Base-by-base conservation (phyloP, 2,113 vertebrate species). In the Phodopus roborovskii region DNA sequence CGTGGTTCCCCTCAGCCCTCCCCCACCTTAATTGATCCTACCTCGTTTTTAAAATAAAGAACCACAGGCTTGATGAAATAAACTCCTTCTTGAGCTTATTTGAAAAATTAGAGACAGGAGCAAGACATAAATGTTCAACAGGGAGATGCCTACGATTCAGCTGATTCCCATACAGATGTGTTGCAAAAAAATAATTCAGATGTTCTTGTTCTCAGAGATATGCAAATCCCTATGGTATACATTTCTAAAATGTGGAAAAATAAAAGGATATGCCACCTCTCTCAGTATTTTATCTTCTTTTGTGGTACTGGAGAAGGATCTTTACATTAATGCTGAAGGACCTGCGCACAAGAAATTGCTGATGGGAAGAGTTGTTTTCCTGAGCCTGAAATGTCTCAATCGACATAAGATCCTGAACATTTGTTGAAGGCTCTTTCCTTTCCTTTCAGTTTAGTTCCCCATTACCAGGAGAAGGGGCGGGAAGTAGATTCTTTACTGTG, bases 161-260 rank as follows among this genome's bases (percentile, higher is more conserved):
- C 26, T 66, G 58, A 58, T 98, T 94, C 77, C 88, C 92, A 94
- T 96, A 85, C n/a, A 95, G 11, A 79, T 42, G 64, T 64, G 45
- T 85, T 85, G 12, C n/a, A 42, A 96, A 26, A 74, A 84, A 60
- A 58, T 83, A 74, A 70, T 45, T 36, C 42, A 62, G 71, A 88
- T 9, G 56, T 74, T 64, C 79, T 74, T 92, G 84, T 93, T 68
- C 42, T 73, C 79, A 68, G 66, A 85, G n/a, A 90, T 94, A 83
- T 94, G 87, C 92, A 97, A 77, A 94, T 62, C 66, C 39, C 7
- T 93, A 75, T 91, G 90, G 56, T 93, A 42, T 90, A 95, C 82
- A 92, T 84, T 90, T 85, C 68, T 30, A 73, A 77, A 85, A 83
- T 58, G 73, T 74, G 84, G 73, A 66, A 74, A 92, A 94, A 97